phyloP scores from a whole-genome alignment of 2,888 invertebrate species.

The Laothoe populi region DNA sequence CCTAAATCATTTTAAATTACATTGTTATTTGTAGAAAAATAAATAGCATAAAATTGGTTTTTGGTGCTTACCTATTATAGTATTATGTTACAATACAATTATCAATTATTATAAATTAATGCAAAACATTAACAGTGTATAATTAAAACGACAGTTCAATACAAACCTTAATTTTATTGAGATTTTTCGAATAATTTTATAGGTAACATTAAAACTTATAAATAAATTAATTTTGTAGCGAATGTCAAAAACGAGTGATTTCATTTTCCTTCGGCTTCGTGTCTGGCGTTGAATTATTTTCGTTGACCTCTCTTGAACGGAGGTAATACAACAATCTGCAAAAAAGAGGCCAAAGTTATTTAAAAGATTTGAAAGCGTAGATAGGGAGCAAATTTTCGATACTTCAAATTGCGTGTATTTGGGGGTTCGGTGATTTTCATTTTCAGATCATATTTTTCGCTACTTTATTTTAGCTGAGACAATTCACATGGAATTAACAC shows the following conservation, averaged over 20 bases:
- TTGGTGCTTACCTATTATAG: too few species aligned
- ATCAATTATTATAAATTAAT: neutral
- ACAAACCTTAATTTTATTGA: slow-evolving; percentile 79
- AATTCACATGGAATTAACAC: too few species aligned
- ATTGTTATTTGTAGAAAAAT: too few species aligned
- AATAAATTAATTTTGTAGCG: slow-evolving; percentile 53
- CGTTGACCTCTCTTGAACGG: slow-evolving; percentile 56
- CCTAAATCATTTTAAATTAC: too few species aligned
- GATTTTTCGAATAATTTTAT: slow-evolving; percentile 63
- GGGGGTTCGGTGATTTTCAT: too few species aligned
- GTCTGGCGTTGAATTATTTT: slow-evolving; percentile 42
- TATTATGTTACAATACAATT: too few species aligned
- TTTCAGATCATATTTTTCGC: too few species aligned
- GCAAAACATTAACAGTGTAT: neutral
- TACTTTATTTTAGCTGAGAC: too few species aligned
- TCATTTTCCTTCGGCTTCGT: slow-evolving; percentile 66
- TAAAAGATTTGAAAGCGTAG: neutral
- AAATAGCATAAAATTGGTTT: too few species aligned
- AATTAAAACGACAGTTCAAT: slow-evolving; percentile 46
- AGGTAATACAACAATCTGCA: slow-evolving; percentile 64
- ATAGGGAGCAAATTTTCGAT: neutral
- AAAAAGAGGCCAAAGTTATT: slow-evolving; percentile 33
- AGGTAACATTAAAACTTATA: slow-evolving; percentile 52
- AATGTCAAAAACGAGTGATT: slow-evolving; percentile 70
- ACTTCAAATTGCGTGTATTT: too few species aligned